These are phyloP conservation scores for Carcina quercana DNA, from an alignment of 2,888 invertebrate genomes.

Conservation along the genomic window DNA sequence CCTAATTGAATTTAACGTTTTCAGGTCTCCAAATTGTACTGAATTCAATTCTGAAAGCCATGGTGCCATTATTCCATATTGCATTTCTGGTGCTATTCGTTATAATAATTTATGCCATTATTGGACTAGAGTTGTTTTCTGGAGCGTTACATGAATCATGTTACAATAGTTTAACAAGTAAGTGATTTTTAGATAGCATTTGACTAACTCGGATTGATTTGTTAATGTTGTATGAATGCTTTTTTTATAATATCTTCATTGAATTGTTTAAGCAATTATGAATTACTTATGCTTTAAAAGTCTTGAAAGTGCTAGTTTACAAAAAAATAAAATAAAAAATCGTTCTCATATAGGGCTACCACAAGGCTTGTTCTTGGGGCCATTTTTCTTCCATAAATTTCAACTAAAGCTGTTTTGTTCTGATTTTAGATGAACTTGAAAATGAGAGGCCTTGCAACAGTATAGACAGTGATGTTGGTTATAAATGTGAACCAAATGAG, in stretches of 20 bases:
- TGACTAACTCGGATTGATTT: not conserved
- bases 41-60: slow-evolving; percentile 99
- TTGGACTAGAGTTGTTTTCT: slow-evolving; percentile 97
- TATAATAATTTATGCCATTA: slow-evolving; percentile 99
- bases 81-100: slow-evolving; percentile 99
- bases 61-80: slow-evolving; percentile 99
- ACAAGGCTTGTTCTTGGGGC: not conserved
- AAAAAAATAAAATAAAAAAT: too few species aligned
- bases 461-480: slow-evolving; percentile 75
- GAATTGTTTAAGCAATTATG: not conserved
- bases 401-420: too few species aligned
- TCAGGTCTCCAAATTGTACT: slow-evolving; percentile 99
- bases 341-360: too few species aligned
- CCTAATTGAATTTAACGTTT: not conserved
- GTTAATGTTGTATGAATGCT: not conserved
- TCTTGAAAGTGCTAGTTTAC: too few species aligned
- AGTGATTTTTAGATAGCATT: slow-evolving; percentile 9
- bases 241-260: not conserved
- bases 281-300: too few species aligned
- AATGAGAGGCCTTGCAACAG: slow-evolving; percentile 71
- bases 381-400: too few species aligned
- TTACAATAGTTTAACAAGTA: slow-evolving; percentile 84
- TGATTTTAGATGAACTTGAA: slow-evolving; percentile 29
- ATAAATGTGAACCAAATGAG: slow-evolving; percentile 70
- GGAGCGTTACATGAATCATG: slow-evolving; percentile 96